Evolutionary conservation across 2,888 invertebrate genomes (phyloP).

Genomic region (Diplazon laetatorius): DNA sequence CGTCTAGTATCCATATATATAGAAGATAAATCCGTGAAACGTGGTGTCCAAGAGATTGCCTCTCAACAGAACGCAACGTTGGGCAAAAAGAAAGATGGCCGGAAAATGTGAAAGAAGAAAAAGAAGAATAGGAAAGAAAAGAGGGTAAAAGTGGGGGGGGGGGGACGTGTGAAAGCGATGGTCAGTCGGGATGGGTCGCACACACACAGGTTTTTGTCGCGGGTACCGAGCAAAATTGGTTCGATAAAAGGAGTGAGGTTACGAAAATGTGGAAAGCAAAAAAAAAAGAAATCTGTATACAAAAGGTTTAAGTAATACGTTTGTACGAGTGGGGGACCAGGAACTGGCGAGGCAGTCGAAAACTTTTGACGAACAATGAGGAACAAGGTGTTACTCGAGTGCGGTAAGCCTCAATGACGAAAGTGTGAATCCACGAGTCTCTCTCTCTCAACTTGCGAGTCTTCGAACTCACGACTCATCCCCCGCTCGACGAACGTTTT

Average conservation of each 20-base stretch:
- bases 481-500: constrained; percentile 9
- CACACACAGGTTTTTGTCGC: constrained; percentile 3
- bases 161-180: not conserved
- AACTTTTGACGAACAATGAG: not conserved
- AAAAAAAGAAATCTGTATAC: too few relatives aligned
- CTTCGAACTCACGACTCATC: constrained; percentile 33
- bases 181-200: constrained; percentile 17
- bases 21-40: not conserved
- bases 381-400: constrained; percentile 3
- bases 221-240: constrained; percentile 58
- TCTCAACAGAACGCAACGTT: constrained; percentile 4
- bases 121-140: not conserved
- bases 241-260: constrained; percentile 54
- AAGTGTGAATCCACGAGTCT: too few relatives aligned
- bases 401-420: too few relatives aligned
- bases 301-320: constrained; percentile 54
- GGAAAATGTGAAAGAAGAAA: not conserved
- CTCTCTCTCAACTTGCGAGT: constrained; percentile 10
- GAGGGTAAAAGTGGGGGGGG: too few relatives aligned
- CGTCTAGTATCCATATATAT: not conserved
- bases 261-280: too few relatives aligned
- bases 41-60: constrained; percentile 11
- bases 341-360: not conserved
- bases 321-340: not conserved
- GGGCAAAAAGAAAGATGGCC: not conserved